Evolutionary conservation across 1,140 invertebrate species (phyloP).

Genomic region (Zaprionus vittiger): DNA sequence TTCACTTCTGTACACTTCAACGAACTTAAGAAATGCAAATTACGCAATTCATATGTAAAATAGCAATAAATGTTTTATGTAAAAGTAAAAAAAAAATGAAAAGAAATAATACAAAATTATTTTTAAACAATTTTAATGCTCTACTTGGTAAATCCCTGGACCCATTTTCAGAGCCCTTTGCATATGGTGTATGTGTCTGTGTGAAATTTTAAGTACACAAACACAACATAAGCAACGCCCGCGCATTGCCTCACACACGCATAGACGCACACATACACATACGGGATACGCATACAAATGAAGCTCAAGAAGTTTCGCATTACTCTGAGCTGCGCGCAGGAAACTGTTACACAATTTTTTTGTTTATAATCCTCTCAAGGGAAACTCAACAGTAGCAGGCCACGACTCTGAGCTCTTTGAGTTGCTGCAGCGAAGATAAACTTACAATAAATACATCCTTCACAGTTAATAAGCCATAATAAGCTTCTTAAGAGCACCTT

Average conservation of each 20-base stretch:
- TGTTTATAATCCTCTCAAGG: not conserved
- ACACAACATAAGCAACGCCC: not conserved
- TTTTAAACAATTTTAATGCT: constrained; percentile 9
- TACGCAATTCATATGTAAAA: constrained; percentile 41
- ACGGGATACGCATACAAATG: not conserved
- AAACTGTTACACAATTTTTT: not conserved
- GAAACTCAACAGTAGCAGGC: not conserved
- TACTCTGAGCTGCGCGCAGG: not conserved
- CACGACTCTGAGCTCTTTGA: not conserved
- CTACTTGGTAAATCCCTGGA: not conserved
- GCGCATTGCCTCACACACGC: not conserved
- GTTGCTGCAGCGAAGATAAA: not conserved
- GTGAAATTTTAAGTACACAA: not conserved
- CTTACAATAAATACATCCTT: not conserved
- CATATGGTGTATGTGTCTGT: not conserved
- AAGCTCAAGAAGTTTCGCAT: not conserved
- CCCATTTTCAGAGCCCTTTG: not conserved
- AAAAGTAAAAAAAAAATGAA: constrained; percentile 26
- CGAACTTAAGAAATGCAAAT: constrained; percentile 45
- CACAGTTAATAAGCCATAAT: not conserved
- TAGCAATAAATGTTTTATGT: constrained; percentile 52
- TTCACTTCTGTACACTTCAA: constrained; percentile 39
- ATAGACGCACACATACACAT: not conserved
- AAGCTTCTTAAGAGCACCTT: no score
- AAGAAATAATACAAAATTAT: constrained; percentile 13